Percentiles rank a stretch among this genome's conserved stretches.
Evolutionary conservation across 2,888 invertebrate species (phyloP).

Genomic region (Atethmia centrago): DNA sequence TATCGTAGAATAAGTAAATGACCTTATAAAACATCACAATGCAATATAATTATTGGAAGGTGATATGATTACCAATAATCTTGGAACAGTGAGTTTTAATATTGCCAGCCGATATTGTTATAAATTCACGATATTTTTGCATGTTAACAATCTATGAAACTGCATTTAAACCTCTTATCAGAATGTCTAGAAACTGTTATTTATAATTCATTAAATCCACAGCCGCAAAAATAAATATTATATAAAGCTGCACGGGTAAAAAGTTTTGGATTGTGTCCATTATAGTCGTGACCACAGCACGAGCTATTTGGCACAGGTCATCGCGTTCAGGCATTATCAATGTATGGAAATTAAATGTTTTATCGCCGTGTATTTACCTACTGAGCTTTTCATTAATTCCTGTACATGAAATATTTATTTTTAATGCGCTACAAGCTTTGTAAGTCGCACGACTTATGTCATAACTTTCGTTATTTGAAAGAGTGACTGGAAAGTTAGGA

Average conservation of each 20-base stretch:
- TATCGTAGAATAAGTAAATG: too few species aligned
- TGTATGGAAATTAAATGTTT: slow-evolving; percentile 71
- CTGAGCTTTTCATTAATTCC: slow-evolving; percentile 51
- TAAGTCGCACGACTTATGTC: slow-evolving; percentile 27
- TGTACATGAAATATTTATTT: slow-evolving; percentile 42
- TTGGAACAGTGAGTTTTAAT: too few species aligned
- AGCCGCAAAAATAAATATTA: slow-evolving; percentile 56
- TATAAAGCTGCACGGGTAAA: slow-evolving; percentile 69
- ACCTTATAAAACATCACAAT: too few species aligned
- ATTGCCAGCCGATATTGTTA: background rate
- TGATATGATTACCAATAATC: too few species aligned
- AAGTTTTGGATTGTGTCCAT: slow-evolving; percentile 86
- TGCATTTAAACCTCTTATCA: background rate
- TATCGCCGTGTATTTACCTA: slow-evolving; percentile 59
- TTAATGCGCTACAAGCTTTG: slow-evolving; percentile 31
- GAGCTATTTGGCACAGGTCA: slow-evolving; percentile 81
- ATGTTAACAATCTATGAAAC: background rate
- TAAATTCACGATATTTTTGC: background rate
- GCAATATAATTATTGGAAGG: too few species aligned
- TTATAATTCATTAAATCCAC: slow-evolving; percentile 28
- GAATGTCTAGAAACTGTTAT: slow-evolving; percentile 8
- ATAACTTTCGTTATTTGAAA: slow-evolving; percentile 13
- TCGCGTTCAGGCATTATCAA: slow-evolving; percentile 75
- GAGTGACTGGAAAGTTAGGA: slow-evolving; percentile 23
- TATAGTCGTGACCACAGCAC: slow-evolving; percentile 82